Percentiles rank a stretch among this genome's conserved stretches.
These are phyloP conservation scores for Esox masquinongy DNA, from an alignment of 2,797 vertebrate species.

Conservation along the genomic window DNA sequence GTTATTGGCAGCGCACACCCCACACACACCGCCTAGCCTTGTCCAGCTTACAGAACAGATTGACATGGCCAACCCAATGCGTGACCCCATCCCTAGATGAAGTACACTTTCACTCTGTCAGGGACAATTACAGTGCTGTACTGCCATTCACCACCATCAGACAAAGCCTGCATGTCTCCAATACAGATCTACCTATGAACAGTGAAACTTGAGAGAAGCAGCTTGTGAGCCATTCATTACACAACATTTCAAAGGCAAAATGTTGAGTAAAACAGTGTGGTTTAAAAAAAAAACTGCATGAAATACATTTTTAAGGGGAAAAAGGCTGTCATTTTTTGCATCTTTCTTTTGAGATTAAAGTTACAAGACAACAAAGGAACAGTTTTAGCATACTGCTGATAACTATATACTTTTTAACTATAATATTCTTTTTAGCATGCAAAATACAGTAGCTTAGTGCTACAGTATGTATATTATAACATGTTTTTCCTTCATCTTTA, in stretches of 20 bases:
- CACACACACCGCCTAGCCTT: constrained; percentile 21
- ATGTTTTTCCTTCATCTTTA: too few species aligned
- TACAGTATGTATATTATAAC: too few species aligned
- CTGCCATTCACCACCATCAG: constrained; percentile 36
- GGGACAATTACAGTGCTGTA: constrained; percentile 61
- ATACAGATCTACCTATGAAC: constrained; percentile 48
- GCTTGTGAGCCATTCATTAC: background rate
- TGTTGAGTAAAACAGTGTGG: constrained; percentile 21
- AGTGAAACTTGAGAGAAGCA: constrained; percentile 19
- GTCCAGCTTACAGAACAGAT: constrained; percentile 56
- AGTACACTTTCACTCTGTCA: constrained; percentile 56
- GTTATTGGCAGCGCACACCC: constrained; percentile 32
- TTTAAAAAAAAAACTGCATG: constrained; percentile 39
- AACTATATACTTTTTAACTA: background rate
- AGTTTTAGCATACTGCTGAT: constrained; percentile 12
- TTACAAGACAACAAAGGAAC: constrained; percentile 7
- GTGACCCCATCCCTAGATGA: constrained; percentile 49
- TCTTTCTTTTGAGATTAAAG: constrained; percentile 16
- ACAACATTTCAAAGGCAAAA: background rate
- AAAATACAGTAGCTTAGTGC: too few species aligned
- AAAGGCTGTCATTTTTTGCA: constrained; percentile 21
- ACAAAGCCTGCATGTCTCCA: constrained; percentile 41
- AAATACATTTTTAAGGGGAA: constrained; percentile 37
- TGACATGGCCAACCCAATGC: constrained; percentile 53
- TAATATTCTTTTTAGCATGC: background rate